Evolutionary conservation across 2,113 vertebrate genomes (phyloP), one percentile per base, ranked within the genome.

Genomic region (Petaurus breviceps): DNA sequence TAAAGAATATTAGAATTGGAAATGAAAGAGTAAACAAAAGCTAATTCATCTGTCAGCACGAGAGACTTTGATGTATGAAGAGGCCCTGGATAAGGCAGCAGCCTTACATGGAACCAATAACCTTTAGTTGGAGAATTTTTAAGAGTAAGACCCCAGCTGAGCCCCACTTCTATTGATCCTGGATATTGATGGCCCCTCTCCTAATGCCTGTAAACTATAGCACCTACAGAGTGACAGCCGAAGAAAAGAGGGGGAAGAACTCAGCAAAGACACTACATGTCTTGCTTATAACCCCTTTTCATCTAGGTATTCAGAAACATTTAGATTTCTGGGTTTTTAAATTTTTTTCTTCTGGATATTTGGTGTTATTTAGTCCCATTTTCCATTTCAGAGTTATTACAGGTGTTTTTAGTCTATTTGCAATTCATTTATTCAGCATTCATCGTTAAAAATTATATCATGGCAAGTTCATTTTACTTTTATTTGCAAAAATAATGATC

Each of bases 401-500:
- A 55, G 51, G 49, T 54, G 23, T 31, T 50, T 54, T 51, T 31
- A 19, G 49, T n/a, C 22, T 11, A 89, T 93, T 47, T 91, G 77
- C 28, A 55, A 89, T n/a, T 26, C 28, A 55, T 89, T 91, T 51
- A 89, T 50, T 43, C 43, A 89, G 6, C 37, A 57, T 95, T 77
- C 28, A 37, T 90, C 51, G 47, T 93, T n/a, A 6, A 89, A 51
- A 7, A 52, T 3, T 95, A 51, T 3, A 26, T 93, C 8, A 89
- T 90, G 0, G 11, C 37, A 37, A 26, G 47, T 23, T 91, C 37
- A 22, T 68, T 90, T 92, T 61, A 52, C 3, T 90, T 90, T 53
- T 90, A 92, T 68, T 94, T 53, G 11, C 10, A 84, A 19, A 94
- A 95, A 28, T 51, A 57, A 23, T n/a, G 51, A 91, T 94, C 57